phyloP scores from a whole-genome alignment of 1,140 invertebrate species.

The fruit fly (Drosophila melanogaster) region DNA sequence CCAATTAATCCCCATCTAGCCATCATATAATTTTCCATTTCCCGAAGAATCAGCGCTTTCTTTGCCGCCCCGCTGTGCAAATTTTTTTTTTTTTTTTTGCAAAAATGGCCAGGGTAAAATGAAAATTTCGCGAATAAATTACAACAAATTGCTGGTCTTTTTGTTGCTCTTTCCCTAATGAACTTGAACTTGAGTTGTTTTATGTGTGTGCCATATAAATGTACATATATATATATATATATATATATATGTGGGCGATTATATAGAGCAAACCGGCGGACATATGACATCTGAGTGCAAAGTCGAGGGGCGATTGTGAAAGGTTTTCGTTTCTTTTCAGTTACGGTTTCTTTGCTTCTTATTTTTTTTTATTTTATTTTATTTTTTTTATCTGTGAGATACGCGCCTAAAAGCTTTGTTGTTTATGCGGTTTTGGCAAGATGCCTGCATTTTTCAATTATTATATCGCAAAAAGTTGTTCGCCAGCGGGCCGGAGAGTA shows the following conservation, averaged over 20 bases:
- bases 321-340: constrained; percentile 21
- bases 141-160: constrained; percentile 59
- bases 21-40: constrained; percentile 2
- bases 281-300: constrained; percentile 18
- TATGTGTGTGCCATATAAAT: not conserved
- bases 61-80: constrained; percentile 14
- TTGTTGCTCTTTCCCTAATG: constrained; percentile 35
- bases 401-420: constrained; percentile 78
- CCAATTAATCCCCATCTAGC: constrained; percentile 33
- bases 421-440: constrained; percentile 75
- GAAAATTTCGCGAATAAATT: constrained; percentile 63
- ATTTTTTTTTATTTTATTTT: not conserved
- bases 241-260: not conserved
- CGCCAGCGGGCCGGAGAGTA: constrained; percentile 13
- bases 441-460: constrained; percentile 67
- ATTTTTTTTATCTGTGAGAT: constrained; percentile 63
- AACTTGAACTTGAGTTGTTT: constrained; percentile 73
- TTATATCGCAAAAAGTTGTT: constrained; percentile 58
- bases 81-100: too few species aligned
- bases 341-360: not conserved
- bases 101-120: constrained; percentile 43
- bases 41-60: constrained; percentile 17
- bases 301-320: constrained; percentile 47
- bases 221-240: not conserved
- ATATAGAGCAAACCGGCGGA: constrained; percentile 5